Evolutionary conservation across 2,797 vertebrate genomes (phyloP), one percentile per base, ranked within the genome.

Genomic region (Anomalospiza imberbis): DNA sequence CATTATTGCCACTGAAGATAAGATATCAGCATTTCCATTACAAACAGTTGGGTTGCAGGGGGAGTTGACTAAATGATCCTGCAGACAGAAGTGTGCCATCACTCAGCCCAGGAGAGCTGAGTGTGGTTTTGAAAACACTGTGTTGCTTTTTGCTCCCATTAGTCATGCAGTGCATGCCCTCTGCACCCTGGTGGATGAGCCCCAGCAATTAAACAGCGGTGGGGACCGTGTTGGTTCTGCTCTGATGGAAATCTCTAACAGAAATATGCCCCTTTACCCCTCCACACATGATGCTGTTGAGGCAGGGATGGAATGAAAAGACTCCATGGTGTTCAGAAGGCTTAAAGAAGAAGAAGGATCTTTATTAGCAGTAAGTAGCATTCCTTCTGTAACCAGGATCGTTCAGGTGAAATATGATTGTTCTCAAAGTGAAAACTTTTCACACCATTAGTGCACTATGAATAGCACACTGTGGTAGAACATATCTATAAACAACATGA

Each of bases 1-100:
- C 34, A 7, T 88, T 91, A 72, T 88, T 93, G 45, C 61, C 51
- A 57, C 57, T 66, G 74, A 60, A 89, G 94, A 95, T 80, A 91
- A 58, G 42, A 21, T n/a, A 88, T 40, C 83, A 62, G 31, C 55
- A 90, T 74, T 86, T 91, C 81, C 54, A 54, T 90, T 89, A 63
- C 47, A 92, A 91, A 75, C n/a, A 82, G 65, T 12, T 84, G 44
- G 26, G 88, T 78, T 93, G 89, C 74, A 42, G 44, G n/a, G 24
- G 17, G 25, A 70, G 34, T 10, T 0, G 1, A 29, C 47, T 40
- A 38, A 89, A 65, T 32, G 54, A 42, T 94, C 48, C 55, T 54
- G 34, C 50, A 80, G 61, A 47, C 15, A 90, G 20, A 91, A 79
- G 20, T 3, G 26, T 73, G n/a, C 22, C 36, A 48, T 54, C 65